phyloP scores from a whole-genome alignment of 2,113 vertebrate genomes.

The Lasiurus borealis region DNA sequence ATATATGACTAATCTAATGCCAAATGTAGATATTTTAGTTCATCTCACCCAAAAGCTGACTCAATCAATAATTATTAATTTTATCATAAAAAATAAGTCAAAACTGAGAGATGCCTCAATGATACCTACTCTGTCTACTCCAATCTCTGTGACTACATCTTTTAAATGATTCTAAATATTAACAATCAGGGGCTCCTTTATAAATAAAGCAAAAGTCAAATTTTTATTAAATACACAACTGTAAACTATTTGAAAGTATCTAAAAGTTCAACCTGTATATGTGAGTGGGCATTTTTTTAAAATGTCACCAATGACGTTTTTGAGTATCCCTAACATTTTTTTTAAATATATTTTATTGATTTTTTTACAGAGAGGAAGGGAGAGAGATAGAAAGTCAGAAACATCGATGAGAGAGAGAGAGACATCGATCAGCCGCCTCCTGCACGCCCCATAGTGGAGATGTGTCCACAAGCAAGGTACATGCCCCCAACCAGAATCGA shows the following conservation, averaged over 20 bases:
- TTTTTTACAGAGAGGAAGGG: too few species aligned
- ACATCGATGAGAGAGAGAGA: too few species aligned
- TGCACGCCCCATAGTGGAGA: too few species aligned
- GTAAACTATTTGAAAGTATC: constrained; percentile 3
- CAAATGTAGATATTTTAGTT: neutral
- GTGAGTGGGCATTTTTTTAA: neutral
- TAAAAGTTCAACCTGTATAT: neutral
- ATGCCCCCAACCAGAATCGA: too few species aligned
- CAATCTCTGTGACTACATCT: neutral
- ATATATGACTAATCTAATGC: neutral
- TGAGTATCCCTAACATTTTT: neutral
- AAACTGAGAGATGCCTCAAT: neutral
- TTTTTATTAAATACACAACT: neutral
- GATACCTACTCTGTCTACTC: neutral
- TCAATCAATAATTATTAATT: neutral
- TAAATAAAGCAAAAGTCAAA: neutral
- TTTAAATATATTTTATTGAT: too few species aligned
- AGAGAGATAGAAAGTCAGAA: too few species aligned
- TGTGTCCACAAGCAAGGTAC: too few species aligned
- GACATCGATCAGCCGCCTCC: too few species aligned
- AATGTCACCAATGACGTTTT: neutral
- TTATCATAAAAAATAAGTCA: neutral
- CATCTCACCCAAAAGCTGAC: neutral
- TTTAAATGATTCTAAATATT: constrained; percentile 38
- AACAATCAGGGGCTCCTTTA: neutral